Conservation (phyloP, 2,888 invertebrate species). For the Lithodes maja region DNA sequence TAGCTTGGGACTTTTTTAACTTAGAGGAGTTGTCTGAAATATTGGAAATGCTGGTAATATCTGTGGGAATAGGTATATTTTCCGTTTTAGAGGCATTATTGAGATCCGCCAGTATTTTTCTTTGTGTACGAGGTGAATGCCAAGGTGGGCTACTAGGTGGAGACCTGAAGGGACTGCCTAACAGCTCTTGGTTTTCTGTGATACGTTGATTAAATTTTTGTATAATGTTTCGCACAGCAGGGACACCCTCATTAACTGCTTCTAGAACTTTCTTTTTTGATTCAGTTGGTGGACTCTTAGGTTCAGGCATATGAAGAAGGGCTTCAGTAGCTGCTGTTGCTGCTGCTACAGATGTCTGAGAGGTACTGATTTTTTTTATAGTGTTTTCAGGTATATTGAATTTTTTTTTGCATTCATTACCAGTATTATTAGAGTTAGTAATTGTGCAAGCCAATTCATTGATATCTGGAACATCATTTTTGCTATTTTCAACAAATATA, state of each 20-base stretch:
- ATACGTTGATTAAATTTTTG: conserved; percentile 67
- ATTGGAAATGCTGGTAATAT: background rate
- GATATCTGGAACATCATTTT: background rate
- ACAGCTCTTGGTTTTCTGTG: conserved; percentile 66
- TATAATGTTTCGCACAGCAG: conserved; percentile 67
- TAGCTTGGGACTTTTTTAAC: background rate
- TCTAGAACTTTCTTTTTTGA: conserved; percentile 67
- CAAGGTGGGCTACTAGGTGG: conserved; percentile 52
- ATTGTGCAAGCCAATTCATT: background rate
- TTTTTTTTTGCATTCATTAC: too few species aligned
- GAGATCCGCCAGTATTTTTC: conserved; percentile 34
- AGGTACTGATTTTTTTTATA: background rate
- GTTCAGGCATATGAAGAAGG: conserved; percentile 40
- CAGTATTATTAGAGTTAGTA: too few species aligned
- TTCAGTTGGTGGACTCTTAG: conserved; percentile 56
- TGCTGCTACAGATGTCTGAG: background rate
- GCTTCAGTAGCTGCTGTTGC: conserved; percentile 31
- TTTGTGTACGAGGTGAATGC: conserved; percentile 58
- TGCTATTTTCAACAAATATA: background rate
- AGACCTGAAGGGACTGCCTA: conserved; percentile 65
- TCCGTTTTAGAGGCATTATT: background rate
- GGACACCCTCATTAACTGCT: conserved; percentile 63
- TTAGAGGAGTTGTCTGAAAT: background rate
- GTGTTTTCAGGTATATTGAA: too few species aligned
- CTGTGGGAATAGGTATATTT: background rate